Base-by-base conservation (phyloP, 2,888 invertebrate species). In the Andrena bicolor region DNA sequence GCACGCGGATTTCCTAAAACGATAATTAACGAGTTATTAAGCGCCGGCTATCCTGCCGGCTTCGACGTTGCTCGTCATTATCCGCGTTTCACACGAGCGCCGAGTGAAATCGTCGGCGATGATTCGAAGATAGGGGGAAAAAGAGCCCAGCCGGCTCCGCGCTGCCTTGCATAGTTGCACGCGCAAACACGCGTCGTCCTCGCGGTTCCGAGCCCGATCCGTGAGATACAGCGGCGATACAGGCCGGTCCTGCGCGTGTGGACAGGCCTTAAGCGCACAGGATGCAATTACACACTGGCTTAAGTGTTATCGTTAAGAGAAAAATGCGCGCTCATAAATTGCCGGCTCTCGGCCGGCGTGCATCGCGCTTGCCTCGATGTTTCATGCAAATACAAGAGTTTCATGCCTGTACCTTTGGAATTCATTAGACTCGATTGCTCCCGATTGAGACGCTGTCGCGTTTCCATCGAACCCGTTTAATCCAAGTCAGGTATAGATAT, bases 11-110 rank as follows among this genome's bases (percentile, higher is more conserved):
- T 94, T 94, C 94, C 93, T 93, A 94, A 94, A 94, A 94, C 92
- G 93, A 93, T 94, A 94, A 94, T 94, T 93, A 94, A 94, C 93
- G 93, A 94, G 93, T 93, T 93, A 93, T 94, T 94, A 93, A 93
- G 92, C 91, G 91, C 88, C 90, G 90, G 91, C 90, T 91, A 90
- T 88, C 84, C 89, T 84, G 85, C 89, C 84, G 85, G 72, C 77
- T 87, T 88, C 88, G 90, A 88, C 90, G 88, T 74, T 80, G 66
- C 83, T 86, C 89, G 87, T 91, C 88, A 89, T 92, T 91, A 92
- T 90, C 86, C 86, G 88, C 87, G 90, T 92, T 93, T 93, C 92
- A 92, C 93, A 92, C 90, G 91, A 90, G 88, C 85, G 82, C 82
- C 85, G 80, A 88, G 91, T 91, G 91, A 92, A 92, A 92, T 90